A percentile compares a stretch with the other conserved stretches of the same genome.
Conservation (phyloP, 2,888 invertebrate genomes). For the Chymomyza fuscimana region DNA sequence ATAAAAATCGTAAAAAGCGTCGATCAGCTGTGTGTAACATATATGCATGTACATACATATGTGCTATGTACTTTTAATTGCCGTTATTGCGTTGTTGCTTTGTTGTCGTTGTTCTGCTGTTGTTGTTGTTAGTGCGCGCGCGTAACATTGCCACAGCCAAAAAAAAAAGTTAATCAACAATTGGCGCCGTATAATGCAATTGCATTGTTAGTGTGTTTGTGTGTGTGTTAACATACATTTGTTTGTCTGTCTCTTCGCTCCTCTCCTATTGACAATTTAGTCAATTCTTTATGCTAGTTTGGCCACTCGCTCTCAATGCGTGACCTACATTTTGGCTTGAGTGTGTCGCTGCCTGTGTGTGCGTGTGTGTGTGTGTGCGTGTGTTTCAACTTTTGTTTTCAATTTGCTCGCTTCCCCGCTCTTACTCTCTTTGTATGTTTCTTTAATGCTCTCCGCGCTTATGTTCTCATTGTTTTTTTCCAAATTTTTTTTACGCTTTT, state of each 20-base stretch:
- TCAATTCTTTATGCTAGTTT: background rate
- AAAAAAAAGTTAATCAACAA: background rate
- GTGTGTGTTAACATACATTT: background rate
- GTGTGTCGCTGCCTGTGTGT: background rate
- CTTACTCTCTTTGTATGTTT: background rate
- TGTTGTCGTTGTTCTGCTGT: background rate
- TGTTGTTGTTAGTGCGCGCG: background rate
- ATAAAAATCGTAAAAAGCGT: background rate
- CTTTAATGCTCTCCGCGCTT: background rate
- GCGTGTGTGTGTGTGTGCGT: background rate
- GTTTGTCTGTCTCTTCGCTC: background rate
- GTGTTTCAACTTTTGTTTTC: conserved; percentile 37
- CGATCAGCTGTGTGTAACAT: background rate
- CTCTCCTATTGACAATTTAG: background rate
- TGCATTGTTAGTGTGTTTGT: background rate
- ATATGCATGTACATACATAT: background rate
- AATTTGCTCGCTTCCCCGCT: conserved; percentile 35
- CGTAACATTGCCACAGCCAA: background rate
- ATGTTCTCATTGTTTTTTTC: background rate
- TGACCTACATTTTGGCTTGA: background rate
- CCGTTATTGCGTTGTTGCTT: background rate
- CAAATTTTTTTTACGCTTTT: background rate
- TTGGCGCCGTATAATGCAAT: background rate
- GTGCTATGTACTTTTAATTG: background rate
- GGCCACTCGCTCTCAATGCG: background rate